phyloP scores from a whole-genome alignment of 2,113 vertebrate species.

The Australoheros scitulus region DNA sequence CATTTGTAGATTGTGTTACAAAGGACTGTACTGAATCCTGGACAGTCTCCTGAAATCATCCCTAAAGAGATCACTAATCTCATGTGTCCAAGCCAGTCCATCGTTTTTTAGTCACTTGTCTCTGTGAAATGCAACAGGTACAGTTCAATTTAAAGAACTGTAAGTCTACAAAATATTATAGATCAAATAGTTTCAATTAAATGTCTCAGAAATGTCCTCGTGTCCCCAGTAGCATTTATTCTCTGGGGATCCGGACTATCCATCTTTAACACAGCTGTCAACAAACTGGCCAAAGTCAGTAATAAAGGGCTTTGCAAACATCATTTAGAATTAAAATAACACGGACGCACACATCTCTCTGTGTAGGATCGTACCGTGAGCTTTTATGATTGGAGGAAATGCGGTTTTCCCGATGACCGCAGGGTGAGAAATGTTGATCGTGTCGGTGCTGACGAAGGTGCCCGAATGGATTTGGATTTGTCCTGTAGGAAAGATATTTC shows the following conservation, averaged over 20 bases:
- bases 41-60: not conserved
- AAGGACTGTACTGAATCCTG: not conserved
- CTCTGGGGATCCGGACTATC: not conserved
- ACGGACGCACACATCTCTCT: not conserved
- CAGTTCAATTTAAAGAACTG: too few species aligned
- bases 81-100: not conserved
- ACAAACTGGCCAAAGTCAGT: not conserved
- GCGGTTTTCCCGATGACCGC: not conserved
- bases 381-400: constrained; percentile 42
- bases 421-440: constrained; percentile 47
- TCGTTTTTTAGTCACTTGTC: not conserved
- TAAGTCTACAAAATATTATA: not conserved
- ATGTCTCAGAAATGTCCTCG: not conserved
- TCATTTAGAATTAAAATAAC: not conserved
- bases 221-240: not conserved
- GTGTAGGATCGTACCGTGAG: constrained; percentile 53
- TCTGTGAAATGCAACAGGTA: not conserved
- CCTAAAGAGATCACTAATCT: not conserved
- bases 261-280: not conserved
- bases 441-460: constrained; percentile 32
- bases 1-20: not conserved
- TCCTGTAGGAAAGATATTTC: constrained; percentile 58
- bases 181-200: rapidly evolving
- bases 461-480: constrained; percentile 60
- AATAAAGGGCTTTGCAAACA: not conserved